Evolutionary conservation across 2,113 vertebrate species (phyloP), one percentile per base, ranked within the genome.

Genomic region (Empidonax alnorum): DNA sequence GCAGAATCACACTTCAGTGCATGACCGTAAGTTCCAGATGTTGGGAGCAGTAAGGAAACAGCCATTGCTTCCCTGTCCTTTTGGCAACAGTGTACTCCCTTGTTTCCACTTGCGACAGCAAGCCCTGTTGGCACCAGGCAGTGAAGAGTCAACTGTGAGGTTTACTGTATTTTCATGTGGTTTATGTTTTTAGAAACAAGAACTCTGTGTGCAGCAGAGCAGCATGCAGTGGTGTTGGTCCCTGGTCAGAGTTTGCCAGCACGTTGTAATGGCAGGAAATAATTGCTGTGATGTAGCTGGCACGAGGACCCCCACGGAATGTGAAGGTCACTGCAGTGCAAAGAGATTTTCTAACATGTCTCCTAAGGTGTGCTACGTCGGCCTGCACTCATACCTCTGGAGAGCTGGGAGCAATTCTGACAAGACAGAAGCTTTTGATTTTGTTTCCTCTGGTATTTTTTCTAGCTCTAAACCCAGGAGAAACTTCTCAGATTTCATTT

Each of bases 301-400:
- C 78, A 25, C 0, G 2, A 42, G 65, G 81, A 52, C 6, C 27
- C 20, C 23, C n/a, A 22, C 0, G 0, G 62, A 75, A 68, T 14
- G 27, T 41, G 69, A 47, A 91, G 58, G 69, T 84, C 81, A 28
- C 41, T 82, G 69, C 42, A 58, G 20, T 22, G 84, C 80, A 55
- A n/a, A 55, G 65, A 78, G 44, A 8, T 87, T 91, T 92, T 82
- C 56, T 80, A 18, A 47, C 50, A 6, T 0, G 0, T 37, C 37
- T 79, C 39, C 61, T 47, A 62, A 74, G 58, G 33, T 56, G 41
- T 65, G 17, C 65, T 81, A 56, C 63, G 78, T 84, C 0, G 0
- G 41, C 58, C 52, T 50, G 6, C 37, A 10, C 44, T 72, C 15
- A 2, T 12, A 49, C 14, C 58, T 41, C 59, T 41, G 13, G 59